These are phyloP conservation scores for Drosophila monieri DNA, from an alignment of 2,888 invertebrate genomes.

Conservation along the genomic window DNA sequence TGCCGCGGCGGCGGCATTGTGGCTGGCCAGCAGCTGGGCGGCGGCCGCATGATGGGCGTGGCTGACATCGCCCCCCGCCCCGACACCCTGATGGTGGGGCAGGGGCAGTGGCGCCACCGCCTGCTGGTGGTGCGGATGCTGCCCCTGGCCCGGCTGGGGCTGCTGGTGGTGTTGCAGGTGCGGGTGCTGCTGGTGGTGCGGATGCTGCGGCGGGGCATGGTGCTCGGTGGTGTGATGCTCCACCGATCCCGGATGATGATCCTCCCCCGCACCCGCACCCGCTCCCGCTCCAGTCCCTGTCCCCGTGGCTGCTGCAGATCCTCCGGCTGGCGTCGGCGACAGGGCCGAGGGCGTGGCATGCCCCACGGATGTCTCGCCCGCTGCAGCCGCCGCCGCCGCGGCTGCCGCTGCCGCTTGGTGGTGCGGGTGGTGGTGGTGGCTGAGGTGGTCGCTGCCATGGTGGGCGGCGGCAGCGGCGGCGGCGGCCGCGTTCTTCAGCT, in stretches of 20 bases:
- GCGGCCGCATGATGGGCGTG: slow-evolving; percentile 73
- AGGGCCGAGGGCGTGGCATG: slow-evolving; percentile 52
- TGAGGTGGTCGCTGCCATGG: slow-evolving; percentile 54
- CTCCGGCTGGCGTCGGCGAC: slow-evolving; percentile 62
- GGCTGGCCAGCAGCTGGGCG: slow-evolving; percentile 81
- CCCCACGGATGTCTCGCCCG: slow-evolving; percentile 2
- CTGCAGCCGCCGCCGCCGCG: background rate
- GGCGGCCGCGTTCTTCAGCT: slow-evolving; percentile 80
- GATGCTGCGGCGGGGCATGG: slow-evolving; percentile 31
- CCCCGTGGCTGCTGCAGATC: slow-evolving; percentile 43
- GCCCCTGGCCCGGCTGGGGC: slow-evolving; percentile 26
- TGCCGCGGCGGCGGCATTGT: slow-evolving; percentile 80
- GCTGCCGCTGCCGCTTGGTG: slow-evolving; percentile 1
- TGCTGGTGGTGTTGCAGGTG: slow-evolving; percentile 41
- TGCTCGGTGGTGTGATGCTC: slow-evolving; percentile 63
- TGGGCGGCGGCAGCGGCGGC: slow-evolving; percentile 68
- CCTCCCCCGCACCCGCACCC: background rate
- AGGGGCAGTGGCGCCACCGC: slow-evolving; percentile 43
- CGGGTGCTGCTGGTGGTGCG: slow-evolving; percentile 22
- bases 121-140: slow-evolving; percentile 52
- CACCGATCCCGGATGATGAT: slow-evolving; percentile 7
- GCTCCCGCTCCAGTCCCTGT: slow-evolving; percentile 30
- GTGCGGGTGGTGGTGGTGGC: slow-evolving; percentile 12
- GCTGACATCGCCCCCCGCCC: slow-evolving; percentile 40
- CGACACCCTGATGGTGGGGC: slow-evolving; percentile 25